Evolutionary conservation across 2,888 invertebrate genomes (phyloP), one percentile per base, ranked within the genome.

Genomic region (Synergus japonicus): DNA sequence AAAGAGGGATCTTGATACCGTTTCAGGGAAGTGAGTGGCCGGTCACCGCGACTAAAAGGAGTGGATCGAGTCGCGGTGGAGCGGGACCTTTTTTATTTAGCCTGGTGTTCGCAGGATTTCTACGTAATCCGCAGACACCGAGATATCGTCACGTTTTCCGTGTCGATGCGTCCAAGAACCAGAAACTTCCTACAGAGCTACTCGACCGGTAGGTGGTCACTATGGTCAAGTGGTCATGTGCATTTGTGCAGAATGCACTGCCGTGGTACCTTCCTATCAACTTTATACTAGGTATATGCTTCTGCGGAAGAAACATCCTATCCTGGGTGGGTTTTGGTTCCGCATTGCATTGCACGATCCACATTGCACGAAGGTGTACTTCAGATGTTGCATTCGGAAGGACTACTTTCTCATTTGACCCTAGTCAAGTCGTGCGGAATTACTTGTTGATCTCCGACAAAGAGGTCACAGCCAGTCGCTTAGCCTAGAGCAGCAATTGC

Each of bases 71-170:
- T 73, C 54, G 76, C 81, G 44, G 69, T 77, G 79, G 64, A 69
- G 65, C 65, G 73, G 37, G 76, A 67, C 76, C 76, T 79, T 77
- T 84, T 78, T 81, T 78, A 43, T 29, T 29, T 29, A 29, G 29
- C 77, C 80, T 80, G 77, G 78, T 79, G 69, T 73, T 37, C 49
- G 73, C 49, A 54, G 73, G 49, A 73, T 73, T 73, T 73, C 79
- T 18, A 76, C 69, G 78, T 82, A 83, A 85, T 76, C 66, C 79
- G 80, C 44, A 67, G 49, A 78, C 80, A 76, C 44, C 76, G 60
- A 78, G 80, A 82, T 79, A 77, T 86, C 83, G 84, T 87, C 89
- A 88, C 89, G 88, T 87, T 87, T 86, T 82, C 67, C 81, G 60
- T 85, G 86, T 86, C 85, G 80, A 85, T 80, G 78, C 69, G 49